Percentiles rank a stretch among this genome's conserved stretches.
Conservation (phyloP, 1,140 invertebrate species). For the Bombus fervidus region DNA sequence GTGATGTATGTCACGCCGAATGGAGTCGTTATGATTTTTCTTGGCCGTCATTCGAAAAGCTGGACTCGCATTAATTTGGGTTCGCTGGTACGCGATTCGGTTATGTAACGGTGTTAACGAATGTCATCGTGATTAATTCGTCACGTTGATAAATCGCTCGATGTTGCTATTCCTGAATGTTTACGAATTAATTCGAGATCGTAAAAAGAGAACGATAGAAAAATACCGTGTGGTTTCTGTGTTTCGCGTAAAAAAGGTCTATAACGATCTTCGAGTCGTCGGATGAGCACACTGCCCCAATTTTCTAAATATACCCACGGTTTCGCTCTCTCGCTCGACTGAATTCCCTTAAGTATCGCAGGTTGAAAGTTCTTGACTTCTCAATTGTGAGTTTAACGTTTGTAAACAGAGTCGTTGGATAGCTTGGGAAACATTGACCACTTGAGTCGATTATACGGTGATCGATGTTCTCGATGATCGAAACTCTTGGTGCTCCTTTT, state of each 20-base stretch:
- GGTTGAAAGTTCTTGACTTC: conserved; percentile 78
- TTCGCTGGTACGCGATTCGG: no score
- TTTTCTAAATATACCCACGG: conserved; percentile 78
- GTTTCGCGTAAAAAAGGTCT: conserved; percentile 49
- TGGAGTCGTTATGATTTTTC: conserved; percentile 27
- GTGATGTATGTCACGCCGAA: conserved; percentile 10
- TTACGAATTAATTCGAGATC: neutral
- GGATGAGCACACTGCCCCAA: conserved; percentile 74
- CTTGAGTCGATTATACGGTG: neutral
- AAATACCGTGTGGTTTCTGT: neutral
- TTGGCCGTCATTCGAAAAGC: neutral
- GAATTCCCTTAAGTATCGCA: conserved; percentile 64
- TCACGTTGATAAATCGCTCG: neutral
- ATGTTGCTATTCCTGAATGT: neutral
- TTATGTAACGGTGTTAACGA: neutral
- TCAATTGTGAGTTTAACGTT: conserved; percentile 71
- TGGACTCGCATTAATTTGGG: neutral
- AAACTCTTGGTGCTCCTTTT: neutral
- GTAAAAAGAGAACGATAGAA: neutral
- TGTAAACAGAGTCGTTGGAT: conserved; percentile 75
- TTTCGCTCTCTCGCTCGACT: conserved; percentile 63
- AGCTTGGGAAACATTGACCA: conserved; percentile 22
- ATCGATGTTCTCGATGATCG: neutral
- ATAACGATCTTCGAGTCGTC: conserved; percentile 28
- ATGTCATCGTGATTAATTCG: neutral